Percentiles rank a stretch among this genome's conserved stretches.
These are phyloP conservation scores for Bufotes viridis DNA, from an alignment of 2,797 vertebrate genomes.

Conservation along the genomic window DNA sequence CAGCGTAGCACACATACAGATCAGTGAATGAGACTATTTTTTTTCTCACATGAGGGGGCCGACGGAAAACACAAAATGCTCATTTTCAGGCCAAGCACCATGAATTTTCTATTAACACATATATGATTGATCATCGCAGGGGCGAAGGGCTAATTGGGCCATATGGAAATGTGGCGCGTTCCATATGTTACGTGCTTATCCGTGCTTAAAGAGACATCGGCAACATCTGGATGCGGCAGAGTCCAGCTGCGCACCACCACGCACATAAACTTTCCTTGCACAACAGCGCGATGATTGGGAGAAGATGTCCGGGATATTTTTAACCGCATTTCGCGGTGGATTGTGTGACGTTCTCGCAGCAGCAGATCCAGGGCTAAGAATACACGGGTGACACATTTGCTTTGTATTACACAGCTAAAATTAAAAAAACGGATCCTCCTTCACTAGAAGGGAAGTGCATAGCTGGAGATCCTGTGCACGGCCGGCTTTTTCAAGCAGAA, in stretches of 20 bases:
- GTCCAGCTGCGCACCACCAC: constrained; percentile 70
- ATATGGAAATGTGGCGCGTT: constrained; percentile 74
- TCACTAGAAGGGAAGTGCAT: constrained; percentile 19
- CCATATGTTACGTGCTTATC: constrained; percentile 77
- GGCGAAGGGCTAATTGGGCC: constrained; percentile 78
- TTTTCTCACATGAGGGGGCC: not conserved
- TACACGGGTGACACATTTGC: constrained; percentile 17
- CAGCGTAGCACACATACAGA: not conserved
- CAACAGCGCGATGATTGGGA: not conserved
- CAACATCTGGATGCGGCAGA: constrained; percentile 74
- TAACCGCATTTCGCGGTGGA: not conserved
- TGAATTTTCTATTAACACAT: constrained; percentile 71
- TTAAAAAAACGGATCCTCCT: constrained; percentile 25
- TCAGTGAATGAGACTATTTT: not conserved
- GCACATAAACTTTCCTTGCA: not conserved
- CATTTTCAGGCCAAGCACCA: constrained; percentile 70
- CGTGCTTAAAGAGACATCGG: constrained; percentile 72
- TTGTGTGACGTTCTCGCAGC: not conserved
- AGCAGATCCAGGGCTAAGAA: constrained; percentile 31
- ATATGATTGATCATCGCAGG: constrained; percentile 72
- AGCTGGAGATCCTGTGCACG: constrained; percentile 9
- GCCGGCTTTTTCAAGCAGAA: not conserved
- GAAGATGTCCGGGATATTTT: not conserved
- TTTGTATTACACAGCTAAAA: constrained; percentile 41
- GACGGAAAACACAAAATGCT: constrained; percentile 54